phyloP scores from a whole-genome alignment of 2,113 vertebrate genomes.

The Climacteris rufus region DNA sequence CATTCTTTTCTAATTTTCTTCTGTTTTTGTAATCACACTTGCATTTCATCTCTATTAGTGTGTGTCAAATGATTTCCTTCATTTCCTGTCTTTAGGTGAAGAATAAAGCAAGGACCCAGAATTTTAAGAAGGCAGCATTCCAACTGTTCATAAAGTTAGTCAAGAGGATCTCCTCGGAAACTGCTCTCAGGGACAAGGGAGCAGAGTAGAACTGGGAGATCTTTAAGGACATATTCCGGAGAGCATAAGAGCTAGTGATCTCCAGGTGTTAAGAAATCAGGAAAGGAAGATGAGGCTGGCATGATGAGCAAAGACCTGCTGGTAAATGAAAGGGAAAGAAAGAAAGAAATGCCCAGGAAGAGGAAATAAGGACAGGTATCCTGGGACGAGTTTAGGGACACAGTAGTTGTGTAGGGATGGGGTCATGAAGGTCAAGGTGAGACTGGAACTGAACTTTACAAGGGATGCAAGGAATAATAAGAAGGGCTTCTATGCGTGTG shows the following conservation, averaged over 20 bases:
- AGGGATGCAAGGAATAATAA: accelerated
- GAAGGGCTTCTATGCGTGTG: accelerated
- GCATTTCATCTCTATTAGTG: not conserved
- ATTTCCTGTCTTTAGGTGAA: not conserved
- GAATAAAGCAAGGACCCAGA: not conserved
- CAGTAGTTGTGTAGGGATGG: not conserved
- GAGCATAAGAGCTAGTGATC: accelerated
- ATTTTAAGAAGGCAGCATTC: not conserved
- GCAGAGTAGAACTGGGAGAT: not conserved
- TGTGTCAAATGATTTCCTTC: not conserved
- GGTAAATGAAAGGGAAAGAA: not conserved
- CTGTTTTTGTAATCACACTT: not conserved
- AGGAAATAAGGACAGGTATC: not conserved
- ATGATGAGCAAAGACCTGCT: not conserved
- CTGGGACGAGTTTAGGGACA: not conserved
- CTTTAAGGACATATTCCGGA: not conserved
- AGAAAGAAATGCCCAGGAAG: not conserved
- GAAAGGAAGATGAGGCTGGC: not conserved
- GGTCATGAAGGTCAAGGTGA: not conserved
- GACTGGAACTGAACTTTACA: not conserved
- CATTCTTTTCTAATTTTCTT: not conserved
- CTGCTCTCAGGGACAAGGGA: not conserved
- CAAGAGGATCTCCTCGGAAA: not conserved
- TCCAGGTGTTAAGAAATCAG: not conserved
- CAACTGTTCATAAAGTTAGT: not conserved